Evolutionary conservation across 1,140 invertebrate species (phyloP).

Genomic region (Drosophila persimilis): DNA sequence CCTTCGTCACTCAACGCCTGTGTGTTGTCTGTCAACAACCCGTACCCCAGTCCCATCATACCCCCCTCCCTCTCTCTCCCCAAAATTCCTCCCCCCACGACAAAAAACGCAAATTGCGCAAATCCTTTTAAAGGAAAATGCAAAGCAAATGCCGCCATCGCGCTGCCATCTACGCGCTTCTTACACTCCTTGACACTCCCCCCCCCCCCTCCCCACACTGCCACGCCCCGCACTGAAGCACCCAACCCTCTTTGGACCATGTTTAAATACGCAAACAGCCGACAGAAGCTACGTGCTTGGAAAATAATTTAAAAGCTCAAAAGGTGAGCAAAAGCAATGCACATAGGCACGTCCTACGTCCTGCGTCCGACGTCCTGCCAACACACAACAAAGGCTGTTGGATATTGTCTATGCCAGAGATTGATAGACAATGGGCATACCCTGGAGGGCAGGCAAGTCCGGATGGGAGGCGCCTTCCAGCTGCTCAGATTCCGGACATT

Average conservation of each 20-base stretch:
- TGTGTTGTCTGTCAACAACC: conserved; percentile 78
- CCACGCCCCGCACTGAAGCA: background rate
- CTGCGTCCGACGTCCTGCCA: conserved; percentile 52
- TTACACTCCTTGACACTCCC: conserved; percentile 10
- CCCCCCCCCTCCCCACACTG: background rate
- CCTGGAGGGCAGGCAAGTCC: conserved; percentile 7
- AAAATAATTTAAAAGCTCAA: conserved; percentile 83
- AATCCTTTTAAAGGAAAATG: conserved; percentile 71
- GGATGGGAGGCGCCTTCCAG: too few relatives aligned
- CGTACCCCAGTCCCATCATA: conserved; percentile 30
- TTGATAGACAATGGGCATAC: conserved; percentile 37
- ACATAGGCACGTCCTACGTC: conserved; percentile 74
- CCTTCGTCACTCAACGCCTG: conserved; percentile 66
- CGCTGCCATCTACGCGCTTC: conserved; percentile 53
- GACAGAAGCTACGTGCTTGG: conserved; percentile 79
- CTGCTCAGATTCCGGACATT: too few relatives aligned
- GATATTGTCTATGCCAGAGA: conserved; percentile 5
- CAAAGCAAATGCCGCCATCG: conserved; percentile 55
- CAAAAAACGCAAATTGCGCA: conserved; percentile 69
- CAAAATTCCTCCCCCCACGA: conserved; percentile 9
- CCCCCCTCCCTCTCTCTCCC: background rate
- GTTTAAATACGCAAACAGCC: conserved; percentile 81
- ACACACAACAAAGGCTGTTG: conserved; percentile 30
- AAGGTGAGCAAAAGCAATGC: conserved; percentile 80
- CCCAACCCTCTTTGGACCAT: conserved; percentile 33